Percentiles rank a stretch among this genome's conserved stretches.
Conservation (phyloP, 2,888 invertebrate species). For the Dasypolia templi region DNA sequence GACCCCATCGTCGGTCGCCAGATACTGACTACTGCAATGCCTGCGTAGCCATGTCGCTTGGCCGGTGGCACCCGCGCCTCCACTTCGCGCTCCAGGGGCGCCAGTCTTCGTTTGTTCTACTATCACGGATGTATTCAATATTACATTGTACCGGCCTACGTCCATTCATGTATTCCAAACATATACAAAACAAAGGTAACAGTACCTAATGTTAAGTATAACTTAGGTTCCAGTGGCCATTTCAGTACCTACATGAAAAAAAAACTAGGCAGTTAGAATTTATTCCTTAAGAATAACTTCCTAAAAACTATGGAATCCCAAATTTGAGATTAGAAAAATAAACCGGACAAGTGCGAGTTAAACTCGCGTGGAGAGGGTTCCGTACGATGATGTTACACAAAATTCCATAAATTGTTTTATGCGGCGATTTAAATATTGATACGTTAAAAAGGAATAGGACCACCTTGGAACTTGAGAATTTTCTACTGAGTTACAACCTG, state of each 20-base stretch:
- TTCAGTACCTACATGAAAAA: not conserved
- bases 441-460: no score
- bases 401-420: no score
- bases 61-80: no score
- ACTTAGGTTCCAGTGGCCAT: not conserved
- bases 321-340: not conserved
- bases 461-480: no score
- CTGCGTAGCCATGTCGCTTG: not conserved
- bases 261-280: no score
- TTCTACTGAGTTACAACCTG: no score
- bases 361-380: no score
- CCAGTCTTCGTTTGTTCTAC: not conserved
- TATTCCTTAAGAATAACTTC: not conserved
- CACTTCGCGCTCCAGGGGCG: not conserved
- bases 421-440: no score
- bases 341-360: no score
- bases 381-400: no score
- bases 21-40: not conserved
- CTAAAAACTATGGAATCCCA: not conserved
- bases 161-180: not conserved
- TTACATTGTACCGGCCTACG: not conserved
- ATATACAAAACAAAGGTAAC: not conserved
- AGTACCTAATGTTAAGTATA: not conserved
- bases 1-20: not conserved
- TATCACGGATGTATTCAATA: not conserved